Percentiles rank a stretch among this genome's conserved stretches.
Conservation (phyloP, 2,888 invertebrate genomes). For the Hyposoter didymator region DNA sequence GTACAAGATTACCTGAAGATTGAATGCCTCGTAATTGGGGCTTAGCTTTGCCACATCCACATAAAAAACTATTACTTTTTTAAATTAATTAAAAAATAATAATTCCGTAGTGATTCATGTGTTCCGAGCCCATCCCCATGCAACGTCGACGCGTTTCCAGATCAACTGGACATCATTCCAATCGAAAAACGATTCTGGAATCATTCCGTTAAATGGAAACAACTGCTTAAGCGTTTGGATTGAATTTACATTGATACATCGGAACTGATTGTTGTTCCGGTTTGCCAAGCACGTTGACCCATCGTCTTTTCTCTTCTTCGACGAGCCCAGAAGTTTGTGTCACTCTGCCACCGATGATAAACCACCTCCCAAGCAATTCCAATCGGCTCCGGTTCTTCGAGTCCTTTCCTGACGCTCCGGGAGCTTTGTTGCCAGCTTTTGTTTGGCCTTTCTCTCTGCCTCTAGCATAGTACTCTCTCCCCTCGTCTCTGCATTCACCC, state of each 20-base stretch:
- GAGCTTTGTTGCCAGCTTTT: constrained; percentile 37
- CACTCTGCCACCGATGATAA: constrained; percentile 56
- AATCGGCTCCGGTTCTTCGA: constrained; percentile 54
- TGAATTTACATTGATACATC: not conserved
- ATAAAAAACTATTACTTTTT: not conserved
- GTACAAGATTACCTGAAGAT: not conserved
- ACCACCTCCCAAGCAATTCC: constrained; percentile 60
- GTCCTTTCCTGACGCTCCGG: constrained; percentile 45
- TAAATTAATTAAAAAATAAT: not conserved
- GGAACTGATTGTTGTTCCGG: not conserved
- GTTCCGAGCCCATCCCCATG: not conserved
- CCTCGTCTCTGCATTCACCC: constrained; percentile 64
- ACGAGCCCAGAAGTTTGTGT: constrained; percentile 22
- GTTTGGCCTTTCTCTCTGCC: constrained; percentile 21
- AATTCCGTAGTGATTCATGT: not conserved
- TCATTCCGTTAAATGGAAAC: not conserved
- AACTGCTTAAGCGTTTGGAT: not conserved
- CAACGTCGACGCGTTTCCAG: not conserved
- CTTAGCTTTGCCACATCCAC: not conserved
- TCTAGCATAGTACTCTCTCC: constrained; percentile 45
- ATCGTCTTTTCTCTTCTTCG: constrained; percentile 11
- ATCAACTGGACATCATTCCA: not conserved
- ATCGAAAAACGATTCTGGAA: not conserved
- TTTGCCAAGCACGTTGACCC: constrained; percentile 10
- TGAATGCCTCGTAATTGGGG: not conserved